These are phyloP conservation scores for Charaxes varanes DNA, from an alignment of 1,140 invertebrate species.

Conservation along the genomic window DNA sequence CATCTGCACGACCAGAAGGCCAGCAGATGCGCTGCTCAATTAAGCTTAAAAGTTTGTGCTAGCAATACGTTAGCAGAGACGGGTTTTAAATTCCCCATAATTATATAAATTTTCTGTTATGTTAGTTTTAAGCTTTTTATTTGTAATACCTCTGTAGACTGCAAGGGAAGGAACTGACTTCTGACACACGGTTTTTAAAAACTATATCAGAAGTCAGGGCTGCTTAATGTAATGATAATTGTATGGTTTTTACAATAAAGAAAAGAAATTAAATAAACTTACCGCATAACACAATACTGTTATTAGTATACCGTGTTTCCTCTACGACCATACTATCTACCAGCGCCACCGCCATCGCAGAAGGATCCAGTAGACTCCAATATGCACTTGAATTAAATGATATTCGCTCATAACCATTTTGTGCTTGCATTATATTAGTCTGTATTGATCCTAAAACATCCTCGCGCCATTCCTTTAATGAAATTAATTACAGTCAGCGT, in stretches of 20 bases:
- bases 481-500: too few relatives aligned
- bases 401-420: constrained; percentile 38
- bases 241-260: background rate
- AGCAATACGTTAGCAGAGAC: too few relatives aligned
- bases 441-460: constrained; percentile 35
- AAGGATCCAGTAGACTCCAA: constrained; percentile 37
- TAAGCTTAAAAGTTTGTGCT: too few relatives aligned
- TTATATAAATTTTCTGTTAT: too few relatives aligned
- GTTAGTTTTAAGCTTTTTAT: too few relatives aligned
- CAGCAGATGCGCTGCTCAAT: too few relatives aligned
- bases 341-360: constrained; percentile 33
- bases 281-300: constrained; percentile 41
- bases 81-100: too few relatives aligned
- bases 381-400: constrained; percentile 13
- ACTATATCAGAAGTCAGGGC: too few relatives aligned
- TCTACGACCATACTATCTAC: constrained; percentile 22
- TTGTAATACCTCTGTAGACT: too few relatives aligned
- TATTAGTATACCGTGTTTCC: constrained; percentile 27
- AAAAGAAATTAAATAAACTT: constrained; percentile 8
- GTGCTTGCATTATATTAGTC: constrained; percentile 30
- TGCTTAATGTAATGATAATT: constrained; percentile 3
- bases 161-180: too few relatives aligned
- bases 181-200: too few relatives aligned
- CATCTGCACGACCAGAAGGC: too few relatives aligned
- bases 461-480: constrained; percentile 40